These are phyloP conservation scores for Porites lutea DNA, from an alignment of 64 coral and sea anemone genomes.

Conservation along the genomic window DNA sequence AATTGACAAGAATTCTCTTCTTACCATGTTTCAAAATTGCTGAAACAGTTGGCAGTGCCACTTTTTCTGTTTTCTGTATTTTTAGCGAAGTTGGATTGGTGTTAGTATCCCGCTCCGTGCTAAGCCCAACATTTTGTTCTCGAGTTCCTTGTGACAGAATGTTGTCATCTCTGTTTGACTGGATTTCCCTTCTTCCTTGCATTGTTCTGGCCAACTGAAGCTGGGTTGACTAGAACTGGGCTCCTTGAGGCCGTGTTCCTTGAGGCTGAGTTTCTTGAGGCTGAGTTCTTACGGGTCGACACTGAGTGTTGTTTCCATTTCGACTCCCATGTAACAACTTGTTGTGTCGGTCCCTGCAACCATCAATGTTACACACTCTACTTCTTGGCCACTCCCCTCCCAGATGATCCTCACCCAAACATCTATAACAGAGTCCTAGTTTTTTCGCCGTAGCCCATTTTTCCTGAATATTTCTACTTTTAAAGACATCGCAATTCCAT, in stretches of 20 bases:
- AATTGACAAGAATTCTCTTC: too few relatives aligned
- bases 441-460: conserved; percentile 66
- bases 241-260: neutral
- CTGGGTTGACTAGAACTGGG: neutral
- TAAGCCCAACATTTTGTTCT: neutral
- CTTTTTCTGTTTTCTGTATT: too few relatives aligned
- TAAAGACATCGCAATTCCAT: conserved; percentile 68
- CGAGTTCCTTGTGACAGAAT: neutral
- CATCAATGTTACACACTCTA: conserved; percentile 59
- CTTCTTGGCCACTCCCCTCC: conserved; percentile 53
- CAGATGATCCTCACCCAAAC: conserved; percentile 51
- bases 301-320: neutral
- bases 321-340: conserved; percentile 35
- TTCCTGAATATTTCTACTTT: conserved; percentile 43
- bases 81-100: too few relatives aligned
- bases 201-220: conserved; percentile 18
- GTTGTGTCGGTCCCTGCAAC: conserved; percentile 67
- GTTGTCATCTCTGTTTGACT: conserved; percentile 10
- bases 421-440: conserved; percentile 56
- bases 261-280: neutral
- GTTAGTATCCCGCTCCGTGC: conserved; percentile 44
- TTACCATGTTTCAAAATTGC: too few relatives aligned
- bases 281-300: neutral
- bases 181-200: conserved; percentile 7
- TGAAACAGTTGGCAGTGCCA: too few relatives aligned